Evolutionary conservation across 2,888 invertebrate species (phyloP).

Genomic region (Temnothorax ravouxi): DNA sequence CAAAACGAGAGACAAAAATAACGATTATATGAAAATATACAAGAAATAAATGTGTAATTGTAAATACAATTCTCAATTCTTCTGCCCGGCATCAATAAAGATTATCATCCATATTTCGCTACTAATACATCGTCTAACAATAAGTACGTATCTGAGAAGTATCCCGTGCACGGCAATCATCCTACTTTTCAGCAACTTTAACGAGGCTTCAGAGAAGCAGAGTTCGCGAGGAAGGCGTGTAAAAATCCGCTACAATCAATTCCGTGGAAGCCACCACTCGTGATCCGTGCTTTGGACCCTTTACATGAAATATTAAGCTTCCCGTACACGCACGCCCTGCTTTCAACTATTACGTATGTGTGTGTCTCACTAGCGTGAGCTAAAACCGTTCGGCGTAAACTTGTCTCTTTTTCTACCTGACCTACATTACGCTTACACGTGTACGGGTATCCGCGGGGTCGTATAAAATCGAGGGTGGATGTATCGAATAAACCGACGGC

Average conservation of each 20-base stretch:
- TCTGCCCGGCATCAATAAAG: background rate
- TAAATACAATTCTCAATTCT: background rate
- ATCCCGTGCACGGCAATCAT: slow-evolving; percentile 54
- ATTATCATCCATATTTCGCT: background rate
- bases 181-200: slow-evolving; percentile 70
- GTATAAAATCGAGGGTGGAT: slow-evolving; percentile 58
- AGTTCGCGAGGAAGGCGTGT: slow-evolving; percentile 64
- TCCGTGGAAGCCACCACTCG: slow-evolving; percentile 69
- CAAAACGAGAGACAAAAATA: background rate
- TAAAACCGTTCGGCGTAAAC: slow-evolving; percentile 13
- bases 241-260: slow-evolving; percentile 78
- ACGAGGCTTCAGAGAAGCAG: slow-evolving; percentile 56
- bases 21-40: background rate
- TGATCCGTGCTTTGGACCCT: slow-evolving; percentile 69
- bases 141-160: background rate
- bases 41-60: background rate
- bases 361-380: slow-evolving; percentile 39
- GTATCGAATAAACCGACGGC: slow-evolving; percentile 39
- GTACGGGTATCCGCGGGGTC: slow-evolving; percentile 48
- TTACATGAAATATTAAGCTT: slow-evolving; percentile 73
- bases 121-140: background rate
- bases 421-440: slow-evolving; percentile 62
- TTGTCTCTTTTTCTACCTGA: slow-evolving; percentile 62
- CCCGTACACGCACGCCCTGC: slow-evolving; percentile 43
- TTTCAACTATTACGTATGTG: slow-evolving; percentile 54